Evolutionary conservation across 2,797 vertebrate genomes (phyloP).

Genomic region (Pyrocephalus nanus): DNA sequence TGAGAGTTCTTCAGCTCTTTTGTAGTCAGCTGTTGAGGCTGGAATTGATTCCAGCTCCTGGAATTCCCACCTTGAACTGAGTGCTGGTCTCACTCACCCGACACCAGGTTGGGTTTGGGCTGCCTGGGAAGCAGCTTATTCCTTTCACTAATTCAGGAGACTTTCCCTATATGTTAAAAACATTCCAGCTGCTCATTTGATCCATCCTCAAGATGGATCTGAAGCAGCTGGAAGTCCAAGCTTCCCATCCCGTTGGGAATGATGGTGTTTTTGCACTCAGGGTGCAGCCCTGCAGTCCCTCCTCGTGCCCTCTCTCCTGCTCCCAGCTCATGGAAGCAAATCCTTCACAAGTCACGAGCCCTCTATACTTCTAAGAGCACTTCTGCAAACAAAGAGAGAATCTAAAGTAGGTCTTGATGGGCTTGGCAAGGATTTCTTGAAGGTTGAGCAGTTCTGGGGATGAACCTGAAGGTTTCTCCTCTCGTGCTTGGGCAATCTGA

Average conservation of each 20-base stretch:
- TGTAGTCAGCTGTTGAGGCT: neutral
- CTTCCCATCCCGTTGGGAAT: neutral
- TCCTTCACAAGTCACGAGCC: neutral
- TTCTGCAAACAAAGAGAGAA: neutral
- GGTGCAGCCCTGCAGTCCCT: neutral
- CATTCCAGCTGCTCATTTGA: neutral
- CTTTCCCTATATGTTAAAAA: neutral
- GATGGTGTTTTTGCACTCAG: neutral
- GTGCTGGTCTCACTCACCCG: neutral
- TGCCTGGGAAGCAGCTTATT: neutral
- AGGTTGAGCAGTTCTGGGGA: neutral
- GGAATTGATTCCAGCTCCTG: neutral
- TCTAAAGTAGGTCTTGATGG: neutral
- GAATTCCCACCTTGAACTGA: neutral
- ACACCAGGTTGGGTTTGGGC: neutral
- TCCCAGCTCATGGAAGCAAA: neutral
- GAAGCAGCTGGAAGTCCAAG: neutral
- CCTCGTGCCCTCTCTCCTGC: neutral
- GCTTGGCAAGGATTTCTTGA: neutral
- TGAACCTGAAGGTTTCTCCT: neutral
- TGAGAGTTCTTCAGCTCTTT: neutral
- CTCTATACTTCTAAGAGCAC: neutral
- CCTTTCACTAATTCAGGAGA: neutral
- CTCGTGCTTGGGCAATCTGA: rapidly evolving
- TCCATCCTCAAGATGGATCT: neutral